Conservation (phyloP, 2,888 invertebrate genomes). For the Drosophila seclusa region DNA sequence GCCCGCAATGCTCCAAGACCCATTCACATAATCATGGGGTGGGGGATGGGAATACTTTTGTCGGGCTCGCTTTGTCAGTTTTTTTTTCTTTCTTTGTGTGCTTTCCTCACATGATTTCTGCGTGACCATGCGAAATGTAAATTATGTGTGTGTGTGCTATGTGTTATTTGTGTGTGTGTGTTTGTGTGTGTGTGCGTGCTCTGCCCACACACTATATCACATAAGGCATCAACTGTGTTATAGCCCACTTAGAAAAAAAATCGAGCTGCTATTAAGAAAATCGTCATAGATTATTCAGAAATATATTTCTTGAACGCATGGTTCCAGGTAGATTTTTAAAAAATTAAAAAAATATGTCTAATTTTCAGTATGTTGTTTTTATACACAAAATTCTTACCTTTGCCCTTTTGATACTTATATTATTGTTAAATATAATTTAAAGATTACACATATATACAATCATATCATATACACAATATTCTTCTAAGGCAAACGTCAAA, state of each 20-base stretch:
- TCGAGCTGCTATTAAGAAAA: not conserved
- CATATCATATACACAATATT: not conserved
- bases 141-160: constrained; percentile 59
- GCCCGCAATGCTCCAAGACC: constrained; percentile 28
- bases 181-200: constrained; percentile 15
- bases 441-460: not conserved
- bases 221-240: constrained; percentile 35
- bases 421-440: not conserved
- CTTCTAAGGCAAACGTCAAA: not conserved
- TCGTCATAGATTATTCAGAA: not conserved
- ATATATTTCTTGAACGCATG: not conserved
- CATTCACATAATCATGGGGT: not conserved
- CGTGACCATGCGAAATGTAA: constrained; percentile 77
- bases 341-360: not conserved
- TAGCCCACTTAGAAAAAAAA: not conserved
- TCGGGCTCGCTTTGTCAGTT: constrained; percentile 16
- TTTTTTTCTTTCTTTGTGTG: constrained; percentile 16
- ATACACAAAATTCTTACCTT: not conserved
- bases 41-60: not conserved
- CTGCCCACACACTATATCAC: constrained; percentile 4
- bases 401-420: not conserved
- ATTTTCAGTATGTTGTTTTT: not conserved
- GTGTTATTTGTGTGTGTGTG: not conserved
- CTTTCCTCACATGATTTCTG: constrained; percentile 64
- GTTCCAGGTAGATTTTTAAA: not conserved